Base-by-base conservation (phyloP, 1,140 invertebrate genomes). In the Brachionus angularis region DNA sequence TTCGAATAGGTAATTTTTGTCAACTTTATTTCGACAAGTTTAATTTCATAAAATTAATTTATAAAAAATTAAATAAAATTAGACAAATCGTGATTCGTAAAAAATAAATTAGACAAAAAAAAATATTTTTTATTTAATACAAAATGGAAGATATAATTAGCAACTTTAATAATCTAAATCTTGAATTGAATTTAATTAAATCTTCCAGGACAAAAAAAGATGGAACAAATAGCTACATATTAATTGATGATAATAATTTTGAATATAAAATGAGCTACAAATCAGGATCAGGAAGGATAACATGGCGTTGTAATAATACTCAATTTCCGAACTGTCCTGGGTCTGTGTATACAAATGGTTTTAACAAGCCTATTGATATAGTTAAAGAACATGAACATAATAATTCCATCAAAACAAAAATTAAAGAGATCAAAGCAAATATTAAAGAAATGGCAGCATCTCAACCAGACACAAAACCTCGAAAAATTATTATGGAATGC, bases 401-500 rank as follows among this genome's bases (percentile, higher is more conserved):
- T 16, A 55, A 55, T 14, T 12, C 52, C 18, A 14, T 55, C 16
- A 55, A 36, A 34, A 36, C 52, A 5, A 31, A 55, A 55, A 21
- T 36, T 27, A 55, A 55, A 55, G 52, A 34, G 21, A 55, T 36
- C 25, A 34, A 36, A 55, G 52, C 52, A 21, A 34, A 55, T 34
- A 55, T 55, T 16, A 55, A 55, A 36, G 52, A 55, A 36, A 55
- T 55, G 52, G 52, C 52, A 34, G 52, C 52, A 1, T 34, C 52
- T 33, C 29, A 34, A n/a, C 52, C 52, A 55, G 52, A 55, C 31
- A 55, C 52, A 18, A 23, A 21, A 55, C 52, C 52, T 12, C 34
- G 52, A 36, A 55, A 55, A 27, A 55, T 55, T 16, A 55, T 55
- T 8, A 55, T 55, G 52, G 31, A 36, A 36, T 55, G 31, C 23